Evolutionary conservation across 1,140 invertebrate genomes (phyloP).

Genomic region (Bradynema listronoti): DNA sequence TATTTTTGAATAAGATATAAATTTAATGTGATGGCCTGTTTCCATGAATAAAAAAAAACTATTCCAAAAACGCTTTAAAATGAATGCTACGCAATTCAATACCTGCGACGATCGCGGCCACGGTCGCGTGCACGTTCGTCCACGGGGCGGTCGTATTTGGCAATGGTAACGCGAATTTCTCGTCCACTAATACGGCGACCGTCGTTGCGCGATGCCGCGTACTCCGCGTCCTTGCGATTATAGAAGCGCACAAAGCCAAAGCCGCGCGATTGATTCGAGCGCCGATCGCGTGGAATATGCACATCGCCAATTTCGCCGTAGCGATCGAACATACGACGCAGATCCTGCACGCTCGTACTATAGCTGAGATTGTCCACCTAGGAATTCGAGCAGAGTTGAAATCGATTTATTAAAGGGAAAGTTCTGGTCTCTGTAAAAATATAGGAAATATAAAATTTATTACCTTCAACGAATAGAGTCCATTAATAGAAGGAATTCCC

Average conservation of each 20-base stretch:
- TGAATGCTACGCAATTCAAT: neutral
- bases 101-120: neutral
- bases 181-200: constrained; percentile 21
- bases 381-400: neutral
- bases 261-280: constrained; percentile 19
- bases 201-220: constrained; percentile 19
- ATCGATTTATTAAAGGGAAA: too few relatives aligned
- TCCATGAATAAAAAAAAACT: neutral
- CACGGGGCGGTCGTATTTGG: constrained; percentile 32
- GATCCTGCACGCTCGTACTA: constrained; percentile 26
- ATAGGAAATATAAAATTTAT: too few relatives aligned
- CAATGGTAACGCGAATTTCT: constrained; percentile 26
- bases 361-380: constrained; percentile 27
- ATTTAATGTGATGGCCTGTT: neutral
- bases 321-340: constrained; percentile 32
- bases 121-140: constrained; percentile 26
- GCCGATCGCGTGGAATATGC: constrained; percentile 28
- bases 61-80: neutral
- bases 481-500: constrained; percentile 14
- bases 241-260: constrained; percentile 36
- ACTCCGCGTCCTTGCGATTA: constrained; percentile 22
- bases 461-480: constrained; percentile 28
- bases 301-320: constrained; percentile 39
- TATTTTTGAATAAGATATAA: neutral
- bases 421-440: too few relatives aligned